Conservation (phyloP, 2,113 vertebrate species). For the Hypanus sabinus region DNA sequence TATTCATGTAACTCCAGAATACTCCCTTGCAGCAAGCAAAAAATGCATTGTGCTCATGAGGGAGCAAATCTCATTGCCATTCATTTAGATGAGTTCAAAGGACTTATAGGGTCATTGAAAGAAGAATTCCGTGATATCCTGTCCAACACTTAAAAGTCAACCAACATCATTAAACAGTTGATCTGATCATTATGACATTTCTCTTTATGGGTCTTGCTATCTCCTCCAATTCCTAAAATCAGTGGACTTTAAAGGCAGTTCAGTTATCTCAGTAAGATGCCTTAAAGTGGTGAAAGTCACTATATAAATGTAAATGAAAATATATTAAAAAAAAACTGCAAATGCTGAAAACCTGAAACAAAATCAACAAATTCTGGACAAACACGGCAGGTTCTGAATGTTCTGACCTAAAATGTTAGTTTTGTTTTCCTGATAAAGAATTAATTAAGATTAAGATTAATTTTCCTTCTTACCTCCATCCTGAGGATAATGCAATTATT, state of each 20-base stretch:
- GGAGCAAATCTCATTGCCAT: too few species aligned
- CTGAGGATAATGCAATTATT: slow-evolving; percentile 88
- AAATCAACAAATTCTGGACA: not conserved
- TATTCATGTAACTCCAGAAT: too few species aligned
- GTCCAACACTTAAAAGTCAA: not conserved
- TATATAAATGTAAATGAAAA: not conserved
- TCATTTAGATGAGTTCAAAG: not conserved
- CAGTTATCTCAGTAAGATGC: not conserved
- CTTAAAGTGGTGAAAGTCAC: not conserved
- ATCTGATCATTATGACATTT: not conserved
- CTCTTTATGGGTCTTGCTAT: not conserved
- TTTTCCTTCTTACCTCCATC: slow-evolving; percentile 79
- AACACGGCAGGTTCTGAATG: not conserved
- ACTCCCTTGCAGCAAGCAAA: too few species aligned
- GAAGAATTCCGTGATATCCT: not conserved
- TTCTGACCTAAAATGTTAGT: too few species aligned
- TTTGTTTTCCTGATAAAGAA: not conserved
- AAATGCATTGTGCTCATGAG: too few species aligned
- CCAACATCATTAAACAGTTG: not conserved
- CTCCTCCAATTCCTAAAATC: not conserved
- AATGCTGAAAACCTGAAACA: not conserved
- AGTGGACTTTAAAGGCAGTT: not conserved
- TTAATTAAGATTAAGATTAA: too few species aligned
- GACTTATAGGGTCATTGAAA: not conserved
- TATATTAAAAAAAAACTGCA: not conserved